Conservation (phyloP, 2,888 invertebrate genomes). For the Drosophila birchii region DNA sequence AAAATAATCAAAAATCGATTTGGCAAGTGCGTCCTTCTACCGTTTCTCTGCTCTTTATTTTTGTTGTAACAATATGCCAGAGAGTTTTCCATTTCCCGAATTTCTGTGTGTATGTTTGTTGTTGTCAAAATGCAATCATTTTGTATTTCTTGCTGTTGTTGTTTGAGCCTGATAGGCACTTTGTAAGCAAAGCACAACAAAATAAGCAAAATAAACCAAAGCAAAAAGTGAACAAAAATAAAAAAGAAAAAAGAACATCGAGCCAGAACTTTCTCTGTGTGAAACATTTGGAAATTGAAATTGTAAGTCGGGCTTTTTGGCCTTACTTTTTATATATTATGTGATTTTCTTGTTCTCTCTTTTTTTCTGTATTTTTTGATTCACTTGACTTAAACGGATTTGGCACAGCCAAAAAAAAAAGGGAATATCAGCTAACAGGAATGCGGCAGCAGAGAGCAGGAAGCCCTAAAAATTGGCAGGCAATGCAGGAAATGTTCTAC, state of each 20-base stretch:
- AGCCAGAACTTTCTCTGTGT: conserved; percentile 44
- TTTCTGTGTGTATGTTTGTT: conserved; percentile 42
- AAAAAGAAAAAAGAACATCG: conserved; percentile 15
- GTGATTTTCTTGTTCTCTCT: conserved; percentile 8
- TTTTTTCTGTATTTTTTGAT: conserved; percentile 23
- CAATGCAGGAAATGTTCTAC: conserved; percentile 36
- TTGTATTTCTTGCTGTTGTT: conserved; percentile 51
- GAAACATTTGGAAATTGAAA: conserved; percentile 66
- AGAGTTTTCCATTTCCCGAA: conserved; percentile 34
- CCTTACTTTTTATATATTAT: conserved; percentile 31
- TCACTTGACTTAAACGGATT: conserved; percentile 62
- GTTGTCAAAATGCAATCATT: conserved; percentile 77
- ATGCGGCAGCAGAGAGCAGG: conserved; percentile 27
- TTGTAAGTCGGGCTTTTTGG: conserved; percentile 38
- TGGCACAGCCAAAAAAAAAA: conserved; percentile 16
- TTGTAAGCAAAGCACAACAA: conserved; percentile 59
- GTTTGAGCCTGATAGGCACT: conserved; percentile 71
- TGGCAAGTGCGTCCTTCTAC: conserved; percentile 67
- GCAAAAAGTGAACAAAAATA: background rate
- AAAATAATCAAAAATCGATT: conserved; percentile 82
- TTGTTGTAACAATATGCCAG: conserved; percentile 72
- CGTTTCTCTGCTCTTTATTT: conserved; percentile 4
- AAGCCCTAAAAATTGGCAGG: conserved; percentile 29
- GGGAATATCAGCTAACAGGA: conserved; percentile 14
- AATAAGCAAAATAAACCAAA: conserved; percentile 2